Percentiles rank a stretch among this genome's conserved stretches.
phyloP scores from a whole-genome alignment of 2,888 invertebrate species.

The Drosophila differens region DNA sequence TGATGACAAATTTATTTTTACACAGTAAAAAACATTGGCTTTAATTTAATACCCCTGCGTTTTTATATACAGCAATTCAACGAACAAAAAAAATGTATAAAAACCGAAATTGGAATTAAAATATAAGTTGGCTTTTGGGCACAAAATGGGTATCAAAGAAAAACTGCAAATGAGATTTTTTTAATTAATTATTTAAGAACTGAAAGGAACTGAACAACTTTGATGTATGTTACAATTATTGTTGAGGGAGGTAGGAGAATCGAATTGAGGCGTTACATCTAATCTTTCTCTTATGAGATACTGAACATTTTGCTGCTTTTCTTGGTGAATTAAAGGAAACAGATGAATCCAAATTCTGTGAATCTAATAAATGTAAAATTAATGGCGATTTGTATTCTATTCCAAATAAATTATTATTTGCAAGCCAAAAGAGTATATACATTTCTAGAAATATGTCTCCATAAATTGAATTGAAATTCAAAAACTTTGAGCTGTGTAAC shows the following conservation, averaged over 20 bases:
- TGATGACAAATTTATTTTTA: conserved; percentile 58
- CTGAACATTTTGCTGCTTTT: neutral
- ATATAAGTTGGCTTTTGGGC: neutral
- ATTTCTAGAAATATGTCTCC: neutral
- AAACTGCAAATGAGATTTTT: neutral
- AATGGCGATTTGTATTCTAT: neutral
- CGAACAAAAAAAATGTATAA: neutral
- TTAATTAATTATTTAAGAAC: neutral
- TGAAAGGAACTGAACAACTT: neutral
- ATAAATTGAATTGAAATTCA: neutral
- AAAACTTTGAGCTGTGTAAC: conserved; percentile 8
- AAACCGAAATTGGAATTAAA: neutral
- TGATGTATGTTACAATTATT: neutral
- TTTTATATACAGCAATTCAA: conserved; percentile 4
- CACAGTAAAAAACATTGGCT: conserved; percentile 8
- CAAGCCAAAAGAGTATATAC: neutral
- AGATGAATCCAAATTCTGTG: neutral
- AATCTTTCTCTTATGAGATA: neutral
- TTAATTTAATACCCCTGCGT: neutral
- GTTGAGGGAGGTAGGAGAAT: neutral
- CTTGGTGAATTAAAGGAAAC: neutral
- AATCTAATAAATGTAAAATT: neutral
- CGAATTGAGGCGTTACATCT: neutral
- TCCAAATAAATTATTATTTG: neutral
- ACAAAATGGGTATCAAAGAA: neutral